Conservation (phyloP, 2,113 vertebrate genomes). For the Tachycineta bicolor region DNA sequence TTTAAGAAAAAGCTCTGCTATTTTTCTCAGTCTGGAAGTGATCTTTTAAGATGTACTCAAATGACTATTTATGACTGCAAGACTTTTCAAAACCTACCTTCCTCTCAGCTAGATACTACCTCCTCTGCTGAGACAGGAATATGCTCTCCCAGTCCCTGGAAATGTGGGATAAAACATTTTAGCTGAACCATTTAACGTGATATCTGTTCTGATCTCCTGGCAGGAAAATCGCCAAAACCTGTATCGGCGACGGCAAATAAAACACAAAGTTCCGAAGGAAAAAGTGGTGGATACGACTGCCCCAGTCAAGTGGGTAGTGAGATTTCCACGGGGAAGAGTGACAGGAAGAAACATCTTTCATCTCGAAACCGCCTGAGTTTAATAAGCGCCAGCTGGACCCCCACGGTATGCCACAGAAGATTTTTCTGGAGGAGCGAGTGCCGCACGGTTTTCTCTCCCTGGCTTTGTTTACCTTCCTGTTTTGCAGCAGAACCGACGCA, state of each 20-base stretch:
- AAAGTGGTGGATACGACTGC: neutral
- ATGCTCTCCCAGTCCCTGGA: neutral
- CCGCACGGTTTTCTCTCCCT: neutral
- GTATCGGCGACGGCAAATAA: neutral
- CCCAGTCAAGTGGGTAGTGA: neutral
- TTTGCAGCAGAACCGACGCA: slow-evolving; percentile 15
- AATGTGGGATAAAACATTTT: neutral
- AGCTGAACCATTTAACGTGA: neutral
- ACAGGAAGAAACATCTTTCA: slow-evolving; percentile 21
- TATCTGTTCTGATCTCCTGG: neutral
- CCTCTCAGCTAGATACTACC: neutral
- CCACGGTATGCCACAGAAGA: neutral
- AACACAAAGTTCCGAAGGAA: neutral
- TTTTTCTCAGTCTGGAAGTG: neutral
- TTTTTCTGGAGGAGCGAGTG: neutral
- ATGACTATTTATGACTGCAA: neutral
- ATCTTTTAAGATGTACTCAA: neutral
- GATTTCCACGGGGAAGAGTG: neutral
- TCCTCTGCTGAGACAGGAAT: neutral
- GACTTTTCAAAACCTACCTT: neutral
- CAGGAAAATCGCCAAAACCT: neutral
- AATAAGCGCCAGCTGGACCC: slow-evolving; percentile 5
- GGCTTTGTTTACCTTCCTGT: neutral
- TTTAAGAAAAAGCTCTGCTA: neutral
- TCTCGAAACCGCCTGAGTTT: neutral